These are phyloP conservation scores for Chaetura pelagica DNA, from an alignment of 2,113 vertebrate species.

Conservation along the genomic window DNA sequence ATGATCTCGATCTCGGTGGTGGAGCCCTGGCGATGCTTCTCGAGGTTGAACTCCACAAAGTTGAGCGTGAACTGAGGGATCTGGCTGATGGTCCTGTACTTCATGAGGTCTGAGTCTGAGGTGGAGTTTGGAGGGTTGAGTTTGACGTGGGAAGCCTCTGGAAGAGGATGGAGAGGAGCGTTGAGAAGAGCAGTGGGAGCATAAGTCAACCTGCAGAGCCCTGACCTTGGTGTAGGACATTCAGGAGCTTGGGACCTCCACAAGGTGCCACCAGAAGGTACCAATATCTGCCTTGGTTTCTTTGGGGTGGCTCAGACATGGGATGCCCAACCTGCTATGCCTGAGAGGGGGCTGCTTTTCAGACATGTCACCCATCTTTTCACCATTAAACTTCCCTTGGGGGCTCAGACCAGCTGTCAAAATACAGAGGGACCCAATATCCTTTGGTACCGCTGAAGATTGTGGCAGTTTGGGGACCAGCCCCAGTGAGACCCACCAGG, in stretches of 20 bases:
- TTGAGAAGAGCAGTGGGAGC: not conserved
- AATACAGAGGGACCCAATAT: not conserved
- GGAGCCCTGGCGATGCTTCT: slow-evolving; percentile 89
- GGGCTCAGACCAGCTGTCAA: not conserved
- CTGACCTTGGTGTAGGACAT: not conserved
- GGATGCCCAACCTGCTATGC: not conserved
- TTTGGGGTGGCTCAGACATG: not conserved
- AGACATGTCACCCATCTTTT: not conserved
- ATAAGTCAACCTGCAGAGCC: not conserved
- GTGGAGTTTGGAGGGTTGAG: slow-evolving; percentile 87
- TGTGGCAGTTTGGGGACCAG: not conserved
- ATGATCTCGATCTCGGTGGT: slow-evolving; percentile 96
- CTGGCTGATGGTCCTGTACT: slow-evolving; percentile 87
- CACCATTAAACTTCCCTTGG: not conserved
- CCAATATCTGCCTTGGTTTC: not conserved
- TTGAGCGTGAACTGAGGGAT: slow-evolving; percentile 95
- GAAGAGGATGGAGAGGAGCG: slow-evolving; percentile 26
- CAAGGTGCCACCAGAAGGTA: not conserved
- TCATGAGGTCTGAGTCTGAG: slow-evolving; percentile 89
- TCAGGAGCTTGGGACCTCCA: not conserved
- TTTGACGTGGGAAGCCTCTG: slow-evolving; percentile 84
- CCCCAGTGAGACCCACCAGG: not conserved
- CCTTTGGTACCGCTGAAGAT: not conserved
- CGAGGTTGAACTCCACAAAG: slow-evolving; percentile 89
- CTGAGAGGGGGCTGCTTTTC: not conserved